phyloP scores from a whole-genome alignment of 2,113 vertebrate species.

The Brachyhypopomus occidentalis region DNA sequence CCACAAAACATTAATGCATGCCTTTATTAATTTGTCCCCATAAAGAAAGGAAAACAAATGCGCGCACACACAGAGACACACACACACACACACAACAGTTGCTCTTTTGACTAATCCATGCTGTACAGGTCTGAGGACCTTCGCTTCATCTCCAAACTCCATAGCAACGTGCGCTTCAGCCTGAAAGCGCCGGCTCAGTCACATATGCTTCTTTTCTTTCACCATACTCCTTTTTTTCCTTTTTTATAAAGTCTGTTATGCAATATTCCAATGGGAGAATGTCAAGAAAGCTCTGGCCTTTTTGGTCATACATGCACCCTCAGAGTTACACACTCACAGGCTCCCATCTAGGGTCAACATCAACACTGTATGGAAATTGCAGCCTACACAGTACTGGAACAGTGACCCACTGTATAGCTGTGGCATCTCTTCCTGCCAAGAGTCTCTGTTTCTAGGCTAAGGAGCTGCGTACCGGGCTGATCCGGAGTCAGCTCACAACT shows the following conservation, averaged over 20 bases:
- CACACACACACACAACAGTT: not conserved
- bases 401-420: not conserved
- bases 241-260: not conserved
- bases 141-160: too few species aligned
- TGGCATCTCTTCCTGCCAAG: not conserved
- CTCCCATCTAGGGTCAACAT: not conserved
- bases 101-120: not conserved
- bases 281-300: not conserved
- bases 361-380: conserved; percentile 18
- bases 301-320: not conserved
- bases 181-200: not conserved
- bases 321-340: not conserved
- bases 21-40: not conserved
- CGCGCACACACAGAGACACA: conserved; percentile 22
- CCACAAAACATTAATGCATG: not conserved
- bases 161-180: not conserved
- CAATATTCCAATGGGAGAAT: not conserved
- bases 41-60: not conserved
- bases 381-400: conserved; percentile 1
- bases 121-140: not conserved
- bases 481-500: not conserved
- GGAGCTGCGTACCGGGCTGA: not conserved
- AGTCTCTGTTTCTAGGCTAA: not conserved
- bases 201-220: not conserved
- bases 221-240: not conserved